Conservation (phyloP, 1,140 invertebrate species). For the Pseudomyrmex gracilis region DNA sequence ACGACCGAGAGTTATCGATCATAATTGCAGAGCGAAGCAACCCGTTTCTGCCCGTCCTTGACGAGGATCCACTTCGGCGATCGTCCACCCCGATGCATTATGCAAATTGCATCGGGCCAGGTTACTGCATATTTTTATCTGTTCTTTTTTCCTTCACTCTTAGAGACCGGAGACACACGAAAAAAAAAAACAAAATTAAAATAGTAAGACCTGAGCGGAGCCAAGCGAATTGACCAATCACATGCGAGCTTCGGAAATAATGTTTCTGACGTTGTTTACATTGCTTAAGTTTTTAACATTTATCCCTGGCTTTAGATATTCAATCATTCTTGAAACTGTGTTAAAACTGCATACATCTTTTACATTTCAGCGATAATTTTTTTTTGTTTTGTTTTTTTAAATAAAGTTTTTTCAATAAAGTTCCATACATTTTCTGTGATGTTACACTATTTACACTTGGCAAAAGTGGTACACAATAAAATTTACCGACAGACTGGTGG, state of each 20-base stretch:
- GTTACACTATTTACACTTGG: background rate
- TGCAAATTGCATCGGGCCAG: slow-evolving; percentile 56
- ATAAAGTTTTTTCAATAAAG: slow-evolving; percentile 6
- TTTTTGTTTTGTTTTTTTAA: background rate
- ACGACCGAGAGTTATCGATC: slow-evolving; percentile 58
- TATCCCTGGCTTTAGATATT: background rate
- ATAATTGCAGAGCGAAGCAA: slow-evolving; percentile 58
- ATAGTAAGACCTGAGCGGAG: too few species aligned
- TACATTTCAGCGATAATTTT: background rate
- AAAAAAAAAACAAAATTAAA: too few species aligned
- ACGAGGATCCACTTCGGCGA: slow-evolving; percentile 62
- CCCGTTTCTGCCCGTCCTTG: slow-evolving; percentile 60
- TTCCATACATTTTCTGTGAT: background rate
- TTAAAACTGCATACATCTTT: background rate
- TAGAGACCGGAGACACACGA: too few species aligned
- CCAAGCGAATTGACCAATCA: too few species aligned
- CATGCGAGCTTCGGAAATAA: too few species aligned
- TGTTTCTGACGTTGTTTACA: too few species aligned
- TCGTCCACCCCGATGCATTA: slow-evolving; percentile 64
- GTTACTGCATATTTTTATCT: slow-evolving; percentile 15
- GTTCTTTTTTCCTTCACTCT: background rate
- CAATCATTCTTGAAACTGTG: background rate
- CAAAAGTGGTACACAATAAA: background rate
- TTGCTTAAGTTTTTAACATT: too few species aligned
- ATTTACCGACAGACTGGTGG: too few species aligned